Conservation (phyloP, 2,888 invertebrate genomes). For the Drosophila birchii region DNA sequence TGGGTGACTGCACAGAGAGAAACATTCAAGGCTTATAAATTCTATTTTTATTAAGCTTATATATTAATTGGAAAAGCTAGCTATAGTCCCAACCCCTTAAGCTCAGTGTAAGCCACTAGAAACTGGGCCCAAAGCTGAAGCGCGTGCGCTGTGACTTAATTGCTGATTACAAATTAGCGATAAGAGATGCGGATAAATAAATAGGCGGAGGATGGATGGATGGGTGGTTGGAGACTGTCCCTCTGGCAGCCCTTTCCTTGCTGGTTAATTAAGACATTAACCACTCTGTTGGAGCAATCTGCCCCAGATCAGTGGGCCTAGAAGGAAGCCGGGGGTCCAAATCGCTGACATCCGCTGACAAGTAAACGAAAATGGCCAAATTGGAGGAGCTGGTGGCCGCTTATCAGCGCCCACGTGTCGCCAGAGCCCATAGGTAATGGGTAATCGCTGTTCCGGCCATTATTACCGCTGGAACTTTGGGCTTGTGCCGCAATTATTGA, state of each 20-base stretch:
- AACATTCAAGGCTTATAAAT: neutral
- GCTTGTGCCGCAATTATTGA: slow-evolving; percentile 59
- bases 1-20: slow-evolving; percentile 6
- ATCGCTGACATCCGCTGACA: slow-evolving; percentile 79
- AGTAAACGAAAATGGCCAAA: slow-evolving; percentile 23
- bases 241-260: slow-evolving; percentile 41
- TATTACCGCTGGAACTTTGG: slow-evolving; percentile 51
- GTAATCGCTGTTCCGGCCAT: slow-evolving; percentile 74
- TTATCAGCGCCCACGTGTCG: slow-evolving; percentile 80
- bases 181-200: slow-evolving; percentile 56
- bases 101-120: slow-evolving; percentile 22
- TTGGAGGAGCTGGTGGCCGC: slow-evolving; percentile 30
- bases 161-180: slow-evolving; percentile 82
- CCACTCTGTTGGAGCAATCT: slow-evolving; percentile 48
- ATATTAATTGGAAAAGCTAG: too few species aligned
- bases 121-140: slow-evolving; percentile 35
- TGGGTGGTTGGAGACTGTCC: neutral
- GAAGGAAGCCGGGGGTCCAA: slow-evolving; percentile 60
- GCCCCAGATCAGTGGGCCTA: slow-evolving; percentile 24
- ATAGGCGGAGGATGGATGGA: neutral
- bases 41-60: too few species aligned
- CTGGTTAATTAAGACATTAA: slow-evolving; percentile 80
- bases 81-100: neutral
- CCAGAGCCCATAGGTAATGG: slow-evolving; percentile 52
- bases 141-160: slow-evolving; percentile 78